Conservation (phyloP, 2,797 vertebrate genomes). For the Botia almorhae region DNA sequence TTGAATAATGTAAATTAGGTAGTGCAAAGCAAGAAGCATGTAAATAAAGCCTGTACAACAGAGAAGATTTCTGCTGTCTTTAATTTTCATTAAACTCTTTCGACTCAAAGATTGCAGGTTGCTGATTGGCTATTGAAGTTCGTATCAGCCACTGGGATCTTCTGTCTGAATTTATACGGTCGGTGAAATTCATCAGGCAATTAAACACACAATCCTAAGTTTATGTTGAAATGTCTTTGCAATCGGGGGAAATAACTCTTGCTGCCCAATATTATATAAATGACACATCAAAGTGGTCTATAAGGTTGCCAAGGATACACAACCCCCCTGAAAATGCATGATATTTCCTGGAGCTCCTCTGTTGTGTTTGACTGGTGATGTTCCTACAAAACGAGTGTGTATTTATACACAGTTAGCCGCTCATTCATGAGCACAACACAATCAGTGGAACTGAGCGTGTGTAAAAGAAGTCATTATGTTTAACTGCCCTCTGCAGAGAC, state of each 20-base stretch:
- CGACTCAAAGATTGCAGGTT: too few relatives aligned
- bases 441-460: constrained; percentile 20
- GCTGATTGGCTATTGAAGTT: too few relatives aligned
- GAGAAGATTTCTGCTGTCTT: constrained; percentile 61
- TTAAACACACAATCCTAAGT: neutral
- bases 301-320: constrained; percentile 34
- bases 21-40: constrained; percentile 93
- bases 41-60: constrained; percentile 98
- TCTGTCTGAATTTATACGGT: neutral
- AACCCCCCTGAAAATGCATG: neutral
- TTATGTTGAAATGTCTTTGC: neutral
- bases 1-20: constrained; percentile 85
- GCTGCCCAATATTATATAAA: neutral
- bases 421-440: constrained; percentile 21
- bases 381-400: neutral
- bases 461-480: constrained; percentile 33
- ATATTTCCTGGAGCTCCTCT: neutral
- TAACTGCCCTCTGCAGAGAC: constrained; percentile 30
- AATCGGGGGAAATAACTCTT: neutral
- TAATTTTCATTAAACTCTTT: constrained; percentile 37
- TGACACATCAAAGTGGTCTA: constrained; percentile 6
- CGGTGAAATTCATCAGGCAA: neutral
- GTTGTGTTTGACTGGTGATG: neutral
- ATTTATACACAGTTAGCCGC: constrained; percentile 7
- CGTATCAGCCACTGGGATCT: too few relatives aligned